These are phyloP conservation scores for Plodia interpunctella DNA, from an alignment of 1,140 invertebrate species.

Conservation along the genomic window DNA sequence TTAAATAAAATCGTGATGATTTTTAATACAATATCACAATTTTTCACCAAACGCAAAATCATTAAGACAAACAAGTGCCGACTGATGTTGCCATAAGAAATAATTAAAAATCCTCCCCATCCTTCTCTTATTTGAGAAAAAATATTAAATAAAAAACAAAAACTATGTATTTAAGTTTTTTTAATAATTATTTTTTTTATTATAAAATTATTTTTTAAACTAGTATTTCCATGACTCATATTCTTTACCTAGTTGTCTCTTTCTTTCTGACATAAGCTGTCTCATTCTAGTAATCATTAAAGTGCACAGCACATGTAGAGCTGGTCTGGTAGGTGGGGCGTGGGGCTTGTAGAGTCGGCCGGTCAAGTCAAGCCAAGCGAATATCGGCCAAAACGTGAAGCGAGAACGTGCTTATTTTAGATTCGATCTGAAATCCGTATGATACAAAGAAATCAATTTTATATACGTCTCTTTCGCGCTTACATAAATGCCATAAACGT, in stretches of 20 bases:
- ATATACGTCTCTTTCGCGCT: constrained; percentile 30
- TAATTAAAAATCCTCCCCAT: constrained; percentile 12
- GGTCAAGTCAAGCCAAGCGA: background rate
- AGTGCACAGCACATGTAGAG: background rate
- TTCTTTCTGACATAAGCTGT: background rate
- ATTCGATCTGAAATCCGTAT: background rate
- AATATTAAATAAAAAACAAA: too few species aligned
- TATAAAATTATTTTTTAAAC: too few species aligned
- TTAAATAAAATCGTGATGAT: too few species aligned
- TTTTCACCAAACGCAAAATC: too few species aligned
- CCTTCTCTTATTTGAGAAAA: background rate
- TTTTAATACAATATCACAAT: too few species aligned
- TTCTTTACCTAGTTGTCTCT: too few species aligned
- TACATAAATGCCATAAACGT: constrained; percentile 19
- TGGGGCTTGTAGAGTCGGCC: too few species aligned
- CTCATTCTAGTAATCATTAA: constrained; percentile 6
- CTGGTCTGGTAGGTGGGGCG: too few species aligned
- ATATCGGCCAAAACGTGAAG: background rate
- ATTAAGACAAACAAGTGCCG: too few species aligned
- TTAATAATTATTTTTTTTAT: too few species aligned
- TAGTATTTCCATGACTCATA: too few species aligned
- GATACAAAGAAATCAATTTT: background rate
- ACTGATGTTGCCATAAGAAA: constrained; percentile 23
- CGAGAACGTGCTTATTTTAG: background rate
- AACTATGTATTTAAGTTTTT: too few species aligned